phyloP scores from a whole-genome alignment of 2,797 vertebrate genomes.

The Anniella stebbinsi region DNA sequence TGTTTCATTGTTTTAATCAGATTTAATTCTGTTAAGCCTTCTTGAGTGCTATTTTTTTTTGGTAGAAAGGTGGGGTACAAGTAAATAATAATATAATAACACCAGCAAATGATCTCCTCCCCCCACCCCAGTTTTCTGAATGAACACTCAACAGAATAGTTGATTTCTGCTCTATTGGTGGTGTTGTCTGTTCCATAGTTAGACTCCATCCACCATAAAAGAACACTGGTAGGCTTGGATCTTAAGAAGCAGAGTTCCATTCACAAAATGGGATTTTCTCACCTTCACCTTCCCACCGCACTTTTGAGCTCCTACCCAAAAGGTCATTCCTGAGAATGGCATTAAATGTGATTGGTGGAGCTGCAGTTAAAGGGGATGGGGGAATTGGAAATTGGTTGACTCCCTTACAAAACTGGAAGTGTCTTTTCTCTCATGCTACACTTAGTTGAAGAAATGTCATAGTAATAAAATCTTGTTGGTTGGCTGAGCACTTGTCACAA shows the following conservation, averaged over 20 bases:
- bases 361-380: too few relatives aligned
- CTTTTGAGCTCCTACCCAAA: background rate
- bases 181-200: background rate
- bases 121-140: background rate
- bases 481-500: too few relatives aligned
- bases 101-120: background rate
- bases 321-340: background rate
- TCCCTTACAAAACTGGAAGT: background rate
- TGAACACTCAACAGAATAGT: background rate
- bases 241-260: background rate
- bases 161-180: background rate
- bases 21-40: too few relatives aligned
- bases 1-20: too few relatives aligned
- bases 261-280: background rate
- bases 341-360: background rate
- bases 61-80: too few relatives aligned
- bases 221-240: background rate
- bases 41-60: too few relatives aligned
- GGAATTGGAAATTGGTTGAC: background rate
- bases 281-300: background rate
- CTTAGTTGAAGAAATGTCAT: background rate
- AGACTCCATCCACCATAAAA: too few relatives aligned
- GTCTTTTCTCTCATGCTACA: background rate
- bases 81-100: too few relatives aligned
- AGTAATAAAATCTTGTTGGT: background rate